A percentile compares a stretch with the other conserved stretches of the same genome.
phyloP scores from a whole-genome alignment of 1,140 invertebrate genomes.

The Plodia interpunctella region DNA sequence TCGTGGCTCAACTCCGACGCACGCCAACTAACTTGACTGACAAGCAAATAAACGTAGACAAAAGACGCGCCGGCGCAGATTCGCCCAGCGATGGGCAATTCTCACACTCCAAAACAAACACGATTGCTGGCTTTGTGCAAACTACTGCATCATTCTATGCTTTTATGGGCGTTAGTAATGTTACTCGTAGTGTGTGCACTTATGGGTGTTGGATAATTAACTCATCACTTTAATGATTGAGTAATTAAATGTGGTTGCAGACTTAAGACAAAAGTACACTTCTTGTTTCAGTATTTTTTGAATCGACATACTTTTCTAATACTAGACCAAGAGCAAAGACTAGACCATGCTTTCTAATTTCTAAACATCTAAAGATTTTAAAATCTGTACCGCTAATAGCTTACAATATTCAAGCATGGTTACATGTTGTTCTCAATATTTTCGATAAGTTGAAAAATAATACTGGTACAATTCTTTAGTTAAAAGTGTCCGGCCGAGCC shows the following conservation, averaged over 20 bases:
- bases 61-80: conserved; percentile 31
- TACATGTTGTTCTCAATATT: conserved; percentile 22
- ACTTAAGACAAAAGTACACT: no score
- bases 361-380: background rate
- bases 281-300: no score
- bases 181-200: no score
- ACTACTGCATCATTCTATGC: background rate
- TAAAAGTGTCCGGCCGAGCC: conserved; percentile 42
- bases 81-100: conserved; percentile 38
- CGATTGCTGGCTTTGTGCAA: background rate
- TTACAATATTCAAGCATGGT: conserved; percentile 22
- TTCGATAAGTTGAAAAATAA: conserved; percentile 29
- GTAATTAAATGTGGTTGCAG: background rate
- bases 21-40: conserved; percentile 58
- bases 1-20: conserved; percentile 37
- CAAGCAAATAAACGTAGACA: conserved; percentile 67
- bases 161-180: no score
- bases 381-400: background rate
- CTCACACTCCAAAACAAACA: conserved; percentile 46
- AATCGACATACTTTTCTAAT: no score
- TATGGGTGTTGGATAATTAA: no score
- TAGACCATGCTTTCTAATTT: no score
- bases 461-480: conserved; percentile 27
- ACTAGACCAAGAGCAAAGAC: no score
- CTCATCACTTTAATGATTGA: background rate